phyloP scores from a whole-genome alignment of 2,888 invertebrate species.

The Drosophila prolongata region DNA sequence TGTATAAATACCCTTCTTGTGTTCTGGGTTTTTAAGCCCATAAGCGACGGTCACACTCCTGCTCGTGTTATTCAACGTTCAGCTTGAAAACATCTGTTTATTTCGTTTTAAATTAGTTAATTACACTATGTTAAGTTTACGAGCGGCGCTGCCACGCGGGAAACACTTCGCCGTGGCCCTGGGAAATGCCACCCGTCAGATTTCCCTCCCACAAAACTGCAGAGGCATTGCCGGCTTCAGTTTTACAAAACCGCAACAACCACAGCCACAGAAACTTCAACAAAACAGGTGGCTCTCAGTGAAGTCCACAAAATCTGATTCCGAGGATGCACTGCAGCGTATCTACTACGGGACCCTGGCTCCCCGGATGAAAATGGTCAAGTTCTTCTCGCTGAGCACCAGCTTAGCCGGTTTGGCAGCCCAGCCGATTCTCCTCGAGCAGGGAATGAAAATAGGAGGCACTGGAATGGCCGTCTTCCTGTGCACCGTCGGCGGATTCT shows the following conservation, averaged over 20 bases:
- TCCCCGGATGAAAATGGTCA: conserved; percentile 90
- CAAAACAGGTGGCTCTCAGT: conserved; percentile 49
- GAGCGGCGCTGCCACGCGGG: conserved; percentile 55
- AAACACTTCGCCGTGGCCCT: conserved; percentile 37
- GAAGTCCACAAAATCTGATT: conserved; percentile 3
- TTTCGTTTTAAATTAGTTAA: conserved; percentile 5
- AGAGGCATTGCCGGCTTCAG: conserved; percentile 21
- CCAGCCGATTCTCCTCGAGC: conserved; percentile 90
- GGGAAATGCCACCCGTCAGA: conserved; percentile 15
- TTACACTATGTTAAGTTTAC: conserved; percentile 63
- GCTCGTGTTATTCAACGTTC: conserved; percentile 30
- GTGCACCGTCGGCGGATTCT: conserved; percentile 90
- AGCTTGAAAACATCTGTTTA: conserved; percentile 16
- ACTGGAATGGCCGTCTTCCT: conserved; percentile 87
- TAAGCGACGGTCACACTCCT: not conserved
- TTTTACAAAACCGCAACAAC: conserved; percentile 22
- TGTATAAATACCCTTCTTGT: not conserved
- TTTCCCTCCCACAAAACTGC: conserved; percentile 9
- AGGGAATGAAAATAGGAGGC: conserved; percentile 86
- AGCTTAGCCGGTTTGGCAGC: conserved; percentile 89
- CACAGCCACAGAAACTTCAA: conserved; percentile 14
- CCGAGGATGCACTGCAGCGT: conserved; percentile 51
- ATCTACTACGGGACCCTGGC: conserved; percentile 87
- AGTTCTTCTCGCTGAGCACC: conserved; percentile 92
- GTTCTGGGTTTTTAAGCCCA: not conserved